Evolutionary conservation across 2,113 vertebrate genomes (phyloP), one percentile per base, ranked within the genome.

Genomic region (Prietella phreatophila): DNA sequence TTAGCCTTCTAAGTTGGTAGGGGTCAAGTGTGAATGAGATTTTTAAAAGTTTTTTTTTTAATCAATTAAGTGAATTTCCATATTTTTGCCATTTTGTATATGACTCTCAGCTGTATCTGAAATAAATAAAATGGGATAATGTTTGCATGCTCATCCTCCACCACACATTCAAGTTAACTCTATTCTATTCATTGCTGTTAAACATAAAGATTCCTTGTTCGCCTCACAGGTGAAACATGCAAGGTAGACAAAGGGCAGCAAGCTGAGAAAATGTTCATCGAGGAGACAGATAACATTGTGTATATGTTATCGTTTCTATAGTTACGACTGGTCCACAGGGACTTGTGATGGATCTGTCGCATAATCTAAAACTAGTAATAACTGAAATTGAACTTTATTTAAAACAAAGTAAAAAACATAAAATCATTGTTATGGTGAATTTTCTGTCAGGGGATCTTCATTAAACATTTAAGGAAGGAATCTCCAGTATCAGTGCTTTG

Each of bases 21-120:
- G 14, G 39, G 33, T 85, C 60, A 33, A 42, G 63, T 84, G n/a
- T 56, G 63, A 75, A 58, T 82, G 87, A 58, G 61, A 42, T 47
- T 73, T 78, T 80, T 30, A 7, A 15, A 15, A 3, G 1, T 53
- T 78, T 78, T n/a, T 42, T 84, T 47, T 8, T 73, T 25, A 10
- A 60, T 81, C 22, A n/a, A 60, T n/a, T n/a, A 7, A 56, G 15
- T 39, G 1, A 19, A 60, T 7, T 47, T 22, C 0, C 2, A 25
- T 83, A 53, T 85, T 42, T 80, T 10, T 84, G 15, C 1, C 25
- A 78, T 88, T 50, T 73, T 53, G 10, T 50, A 17, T 5, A 50
- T 81, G 17, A 80, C 22, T 53, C n/a, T 53, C 27, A 65, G 53
- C 20, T 39, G 5, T 79, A 19, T 85, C 1, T 82, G 20, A 73